Evolutionary conservation across 2,113 vertebrate species (phyloP).

Genomic region (Xiphophorus hellerii): DNA sequence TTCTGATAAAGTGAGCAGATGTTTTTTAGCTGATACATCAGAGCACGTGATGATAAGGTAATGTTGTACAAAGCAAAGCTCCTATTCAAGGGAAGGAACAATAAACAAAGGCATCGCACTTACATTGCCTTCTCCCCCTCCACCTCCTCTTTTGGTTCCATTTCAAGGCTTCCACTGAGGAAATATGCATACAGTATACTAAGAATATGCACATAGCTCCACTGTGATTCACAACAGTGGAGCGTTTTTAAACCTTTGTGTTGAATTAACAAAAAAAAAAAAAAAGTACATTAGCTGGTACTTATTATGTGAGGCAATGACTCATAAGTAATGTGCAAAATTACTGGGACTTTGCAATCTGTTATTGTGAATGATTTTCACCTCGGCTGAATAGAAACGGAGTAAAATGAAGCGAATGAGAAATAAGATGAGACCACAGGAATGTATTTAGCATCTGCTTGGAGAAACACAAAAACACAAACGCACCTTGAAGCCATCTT

Average conservation of each 20-base stretch:
- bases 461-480: slow-evolving; percentile 22
- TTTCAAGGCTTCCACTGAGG: slow-evolving; percentile 6
- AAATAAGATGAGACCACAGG: slow-evolving; percentile 22
- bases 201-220: slow-evolving; percentile 17
- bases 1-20: slow-evolving; percentile 26
- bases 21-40: slow-evolving; percentile 22
- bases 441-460: slow-evolving; percentile 21
- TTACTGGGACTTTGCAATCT: slow-evolving; percentile 58
- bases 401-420: slow-evolving; percentile 37
- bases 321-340: slow-evolving; percentile 65
- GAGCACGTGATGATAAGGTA: slow-evolving; percentile 14
- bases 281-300: slow-evolving; percentile 60
- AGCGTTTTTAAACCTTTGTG: slow-evolving; percentile 56
- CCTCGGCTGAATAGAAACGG: slow-evolving; percentile 31
- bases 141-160: slow-evolving; percentile 5
- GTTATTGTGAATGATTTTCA: slow-evolving; percentile 58
- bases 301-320: slow-evolving; percentile 66
- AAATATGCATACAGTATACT: slow-evolving; percentile 20
- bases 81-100: slow-evolving; percentile 6
- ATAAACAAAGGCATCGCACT: slow-evolving; percentile 13
- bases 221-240: slow-evolving; percentile 43
- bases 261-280: slow-evolving; percentile 53
- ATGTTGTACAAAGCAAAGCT: slow-evolving; percentile 9
- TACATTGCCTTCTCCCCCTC: neutral
- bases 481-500: slow-evolving; percentile 28